Evolutionary conservation across 2,888 invertebrate genomes (phyloP).

Genomic region (Noctua fimbriata): DNA sequence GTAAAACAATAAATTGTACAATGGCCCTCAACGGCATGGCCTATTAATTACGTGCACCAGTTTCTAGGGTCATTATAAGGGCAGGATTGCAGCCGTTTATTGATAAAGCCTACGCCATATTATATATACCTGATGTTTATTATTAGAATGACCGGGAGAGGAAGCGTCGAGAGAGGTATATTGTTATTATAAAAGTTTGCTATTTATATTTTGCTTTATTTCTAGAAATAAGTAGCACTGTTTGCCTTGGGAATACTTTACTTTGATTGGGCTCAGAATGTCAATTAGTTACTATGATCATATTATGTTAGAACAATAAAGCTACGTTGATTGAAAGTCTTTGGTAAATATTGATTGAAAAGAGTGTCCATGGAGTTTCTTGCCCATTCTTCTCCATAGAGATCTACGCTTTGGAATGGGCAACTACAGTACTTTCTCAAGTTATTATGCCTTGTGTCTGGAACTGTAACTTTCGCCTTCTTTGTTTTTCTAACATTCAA

Average conservation of each 20-base stretch:
- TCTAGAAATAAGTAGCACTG: neutral
- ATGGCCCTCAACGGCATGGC: slow-evolving; percentile 83
- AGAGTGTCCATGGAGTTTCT: too few relatives aligned
- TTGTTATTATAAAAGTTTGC: slow-evolving; percentile 14
- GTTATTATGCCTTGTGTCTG: too few relatives aligned
- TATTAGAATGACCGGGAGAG: slow-evolving; percentile 34
- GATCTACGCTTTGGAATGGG: too few relatives aligned
- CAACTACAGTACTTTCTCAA: too few relatives aligned
- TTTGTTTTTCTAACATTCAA: too few relatives aligned
- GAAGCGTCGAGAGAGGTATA: slow-evolving; percentile 3
- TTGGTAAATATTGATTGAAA: too few relatives aligned
- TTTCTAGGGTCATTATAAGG: slow-evolving; percentile 74
- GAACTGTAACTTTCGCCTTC: too few relatives aligned
- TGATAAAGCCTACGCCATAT: slow-evolving; percentile 59
- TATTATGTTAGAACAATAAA: too few relatives aligned
- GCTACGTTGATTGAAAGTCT: neutral
- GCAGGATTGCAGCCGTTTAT: slow-evolving; percentile 62
- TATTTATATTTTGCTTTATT: neutral
- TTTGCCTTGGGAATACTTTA: neutral
- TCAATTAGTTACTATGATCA: neutral
- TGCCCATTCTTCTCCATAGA: too few relatives aligned
- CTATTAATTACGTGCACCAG: slow-evolving; percentile 85
- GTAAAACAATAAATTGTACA: slow-evolving; percentile 89
- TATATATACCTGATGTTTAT: slow-evolving; percentile 42
- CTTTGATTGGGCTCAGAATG: neutral